Conservation (phyloP, 1,140 invertebrate genomes). For the Diabrotica undecimpunctata region DNA sequence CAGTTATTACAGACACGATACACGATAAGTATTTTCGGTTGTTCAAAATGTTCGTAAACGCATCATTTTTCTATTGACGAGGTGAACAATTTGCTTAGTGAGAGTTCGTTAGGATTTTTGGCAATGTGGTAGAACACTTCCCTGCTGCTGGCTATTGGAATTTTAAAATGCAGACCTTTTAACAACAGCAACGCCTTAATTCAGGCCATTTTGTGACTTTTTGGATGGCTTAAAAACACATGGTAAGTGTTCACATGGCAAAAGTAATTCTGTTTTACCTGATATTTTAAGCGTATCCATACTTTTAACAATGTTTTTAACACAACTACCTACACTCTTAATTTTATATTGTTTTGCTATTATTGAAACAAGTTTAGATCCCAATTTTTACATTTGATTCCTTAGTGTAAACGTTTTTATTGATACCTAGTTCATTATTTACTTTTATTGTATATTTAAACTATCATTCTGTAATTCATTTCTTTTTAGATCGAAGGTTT, state of each 20-base stretch:
- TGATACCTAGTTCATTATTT: too few species aligned
- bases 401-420: too few species aligned
- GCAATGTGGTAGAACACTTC: slow-evolving; percentile 63
- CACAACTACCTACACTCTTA: too few species aligned
- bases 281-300: too few species aligned
- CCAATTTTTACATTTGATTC: too few species aligned
- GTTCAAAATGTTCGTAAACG: slow-evolving; percentile 13
- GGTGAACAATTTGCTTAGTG: slow-evolving; percentile 54
- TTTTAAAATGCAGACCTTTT: slow-evolving; percentile 56
- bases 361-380: too few species aligned
- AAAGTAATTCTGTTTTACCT: too few species aligned
- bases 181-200: slow-evolving; percentile 50
- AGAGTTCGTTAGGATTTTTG: slow-evolving; percentile 58
- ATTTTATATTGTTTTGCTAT: too few species aligned
- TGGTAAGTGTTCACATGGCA: too few species aligned
- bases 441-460: too few species aligned
- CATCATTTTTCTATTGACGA: slow-evolving; percentile 39
- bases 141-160: slow-evolving; percentile 52
- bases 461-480: too few species aligned
- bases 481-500: too few species aligned
- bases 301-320: background rate
- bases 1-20: background rate
- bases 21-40: background rate
- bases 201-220: slow-evolving; percentile 53
- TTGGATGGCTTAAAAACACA: slow-evolving; percentile 53